Evolutionary conservation across 2,113 vertebrate species (phyloP).

Genomic region (Myrmophylax atrothorax): DNA sequence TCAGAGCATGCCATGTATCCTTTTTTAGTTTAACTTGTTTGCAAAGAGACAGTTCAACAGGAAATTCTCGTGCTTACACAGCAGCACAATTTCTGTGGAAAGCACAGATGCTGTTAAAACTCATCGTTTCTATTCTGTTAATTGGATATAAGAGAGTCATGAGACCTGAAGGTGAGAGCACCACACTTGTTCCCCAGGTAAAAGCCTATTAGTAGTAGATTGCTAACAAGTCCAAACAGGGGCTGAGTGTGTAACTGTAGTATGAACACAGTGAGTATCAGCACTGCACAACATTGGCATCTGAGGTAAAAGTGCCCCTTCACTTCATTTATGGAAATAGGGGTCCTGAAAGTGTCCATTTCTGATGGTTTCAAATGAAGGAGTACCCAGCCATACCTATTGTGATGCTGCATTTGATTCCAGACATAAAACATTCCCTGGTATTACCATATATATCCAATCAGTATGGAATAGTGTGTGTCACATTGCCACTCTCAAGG

Average conservation of each 20-base stretch:
- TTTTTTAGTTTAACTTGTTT: constrained; percentile 43
- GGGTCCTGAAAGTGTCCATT: not conserved
- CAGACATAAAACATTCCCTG: not conserved
- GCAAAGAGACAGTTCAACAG: not conserved
- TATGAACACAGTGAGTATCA: not conserved
- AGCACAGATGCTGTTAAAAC: constrained; percentile 15
- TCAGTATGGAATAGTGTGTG: not conserved
- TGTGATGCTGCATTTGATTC: not conserved
- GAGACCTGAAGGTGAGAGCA: not conserved
- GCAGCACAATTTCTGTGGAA: constrained; percentile 13
- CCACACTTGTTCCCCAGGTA: not conserved
- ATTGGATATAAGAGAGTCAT: not conserved
- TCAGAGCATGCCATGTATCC: not conserved
- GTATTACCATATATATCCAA: not conserved
- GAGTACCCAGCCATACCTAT: not conserved
- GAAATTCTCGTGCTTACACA: constrained; percentile 23
- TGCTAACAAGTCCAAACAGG: not conserved
- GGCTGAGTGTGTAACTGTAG: not conserved
- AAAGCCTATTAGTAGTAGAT: not conserved
- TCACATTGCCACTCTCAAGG: not conserved
- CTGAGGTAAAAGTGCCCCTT: not conserved
- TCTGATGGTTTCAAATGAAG: not conserved
- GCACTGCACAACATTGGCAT: not conserved
- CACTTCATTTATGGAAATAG: not conserved
- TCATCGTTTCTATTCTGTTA: not conserved